These are phyloP conservation scores for Apus apus DNA, from an alignment of 2,113 vertebrate species.

Conservation along the genomic window DNA sequence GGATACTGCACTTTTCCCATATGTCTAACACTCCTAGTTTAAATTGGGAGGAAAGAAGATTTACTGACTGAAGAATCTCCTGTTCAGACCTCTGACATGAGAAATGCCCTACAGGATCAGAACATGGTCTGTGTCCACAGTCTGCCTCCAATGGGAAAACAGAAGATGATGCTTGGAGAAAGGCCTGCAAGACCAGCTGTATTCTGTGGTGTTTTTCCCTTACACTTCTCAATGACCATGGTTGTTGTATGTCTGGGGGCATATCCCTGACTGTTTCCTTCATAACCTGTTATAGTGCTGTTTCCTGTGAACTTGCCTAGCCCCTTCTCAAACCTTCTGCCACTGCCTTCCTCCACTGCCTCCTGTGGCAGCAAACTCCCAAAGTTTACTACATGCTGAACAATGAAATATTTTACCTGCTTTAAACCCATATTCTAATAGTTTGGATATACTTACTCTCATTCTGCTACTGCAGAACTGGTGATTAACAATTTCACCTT, in stretches of 20 bases:
- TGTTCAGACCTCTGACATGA: background rate
- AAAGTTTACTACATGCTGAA: background rate
- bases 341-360: background rate
- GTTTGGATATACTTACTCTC: background rate
- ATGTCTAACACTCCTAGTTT: background rate
- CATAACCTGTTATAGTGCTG: background rate
- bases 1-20: background rate
- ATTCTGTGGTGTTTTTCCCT: background rate
- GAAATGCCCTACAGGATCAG: background rate
- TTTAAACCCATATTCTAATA: background rate
- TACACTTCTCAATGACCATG: background rate
- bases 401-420: background rate
- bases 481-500: background rate
- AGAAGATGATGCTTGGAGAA: background rate
- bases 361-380: background rate
- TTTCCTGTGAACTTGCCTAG: background rate
- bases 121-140: background rate
- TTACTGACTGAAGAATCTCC: background rate
- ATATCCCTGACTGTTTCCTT: background rate
- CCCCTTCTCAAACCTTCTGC: fast-evolving
- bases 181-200: background rate
- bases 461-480: background rate
- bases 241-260: background rate
- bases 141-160: fast-evolving
- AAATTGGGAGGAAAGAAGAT: background rate